A percentile compares a stretch with the other conserved stretches of the same genome.
Evolutionary conservation across 2,888 invertebrate genomes (phyloP).

Genomic region (Germaria angustata): DNA sequence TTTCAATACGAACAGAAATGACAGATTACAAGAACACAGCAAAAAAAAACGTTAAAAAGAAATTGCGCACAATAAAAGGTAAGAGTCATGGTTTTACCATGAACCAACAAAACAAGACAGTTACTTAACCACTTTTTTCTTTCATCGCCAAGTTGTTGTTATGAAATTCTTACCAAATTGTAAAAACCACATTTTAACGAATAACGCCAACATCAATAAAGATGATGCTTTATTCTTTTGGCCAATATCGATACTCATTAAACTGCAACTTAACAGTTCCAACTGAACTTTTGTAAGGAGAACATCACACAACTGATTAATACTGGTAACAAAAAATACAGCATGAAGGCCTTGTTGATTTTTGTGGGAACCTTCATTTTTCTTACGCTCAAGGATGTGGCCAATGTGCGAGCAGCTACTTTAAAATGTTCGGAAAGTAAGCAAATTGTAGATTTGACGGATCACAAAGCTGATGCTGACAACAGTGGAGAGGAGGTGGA

Average conservation of each 20-base stretch:
- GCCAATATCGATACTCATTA: conserved; percentile 6
- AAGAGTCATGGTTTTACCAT: conserved; percentile 50
- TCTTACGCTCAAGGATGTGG: conserved; percentile 1
- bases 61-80: conserved; percentile 9
- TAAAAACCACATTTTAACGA: neutral
- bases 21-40: neutral
- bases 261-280: conserved; percentile 33
- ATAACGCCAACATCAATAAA: neutral
- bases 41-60: neutral
- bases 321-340: neutral
- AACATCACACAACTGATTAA: conserved; percentile 2
- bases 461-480: neutral
- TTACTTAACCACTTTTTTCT: conserved; percentile 46
- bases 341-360: conserved; percentile 21
- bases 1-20: neutral
- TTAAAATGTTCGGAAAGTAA: conserved; percentile 30
- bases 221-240: conserved; percentile 22
- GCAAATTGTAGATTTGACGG: neutral
- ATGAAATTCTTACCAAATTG: neutral
- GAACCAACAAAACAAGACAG: conserved; percentile 45
- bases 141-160: neutral
- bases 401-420: conserved; percentile 21
- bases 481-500: neutral
- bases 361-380: conserved; percentile 12
- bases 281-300: conserved; percentile 31